Base-by-base conservation (phyloP, 2,888 invertebrate species). In the Agrochola litura region DNA sequence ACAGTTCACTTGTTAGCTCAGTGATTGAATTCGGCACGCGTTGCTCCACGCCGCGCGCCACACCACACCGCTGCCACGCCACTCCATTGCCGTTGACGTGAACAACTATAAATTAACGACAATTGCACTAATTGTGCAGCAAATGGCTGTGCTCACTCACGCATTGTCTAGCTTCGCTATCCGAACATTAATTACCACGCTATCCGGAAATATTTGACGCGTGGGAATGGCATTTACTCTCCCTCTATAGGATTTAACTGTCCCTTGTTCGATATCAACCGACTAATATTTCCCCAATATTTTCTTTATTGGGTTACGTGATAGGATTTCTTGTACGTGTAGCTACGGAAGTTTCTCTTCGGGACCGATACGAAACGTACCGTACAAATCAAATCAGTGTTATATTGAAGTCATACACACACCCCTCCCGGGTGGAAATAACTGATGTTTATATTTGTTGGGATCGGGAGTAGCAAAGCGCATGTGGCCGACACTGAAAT, bases 111-210 rank as follows among this genome's bases (percentile, higher is more conserved):
- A 95, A 96, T 96, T 96, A 95, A 94, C 94, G 92, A 94, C 96
- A 96, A 96, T 96, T 96, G 96, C 95, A 95, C 94, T 95, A 96
- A 96, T 96, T 96, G 96, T 94, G 94, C 94, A 94, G 94, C 92
- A 95, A 95, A 95, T 95, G 94, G 94, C 89, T 91, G 89, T 89
- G 91, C 91, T 94, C 93, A 89, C 92, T 94, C 93, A 93, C 92
- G 94, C 95, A 94, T 95, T 95, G 95, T 95, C 95, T 95, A 94
- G 93, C 93, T 91, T 89, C 86, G 91, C 92, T 91, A 92, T 90
- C 91, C 91, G 90, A 92, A 88, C 92, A 92, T 93, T 93, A 92
- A 94, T 95, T 94, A 92, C 90, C 85, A 86, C 91, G 85, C 89
- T 89, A 91, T 92, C 91, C 91, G 92, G 93, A 93, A 92, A 92